Base-by-base conservation (phyloP, 2,113 vertebrate species). In the Archocentrus centrarchus region DNA sequence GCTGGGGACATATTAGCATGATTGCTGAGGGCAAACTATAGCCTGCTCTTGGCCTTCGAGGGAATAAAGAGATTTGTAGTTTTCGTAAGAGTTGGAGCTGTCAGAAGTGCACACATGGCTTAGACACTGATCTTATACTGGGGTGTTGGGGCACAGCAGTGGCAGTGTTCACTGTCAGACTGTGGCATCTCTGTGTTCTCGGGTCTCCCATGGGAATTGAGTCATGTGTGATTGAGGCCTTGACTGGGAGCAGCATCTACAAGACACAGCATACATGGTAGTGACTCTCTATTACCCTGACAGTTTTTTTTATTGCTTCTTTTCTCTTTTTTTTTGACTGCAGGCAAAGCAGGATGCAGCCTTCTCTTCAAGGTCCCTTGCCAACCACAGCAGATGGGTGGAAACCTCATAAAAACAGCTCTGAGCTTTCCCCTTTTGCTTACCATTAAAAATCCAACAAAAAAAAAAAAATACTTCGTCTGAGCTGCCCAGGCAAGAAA, bases 321-420 rank as follows among this genome's bases (percentile, higher is more conserved):
- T 84, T 87, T 87, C 70, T 87, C 44, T 64, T 24, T 60, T 75
- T 58, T 78, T 80, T 63, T 79, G 20, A 93, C 91, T 91, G 75
- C 80, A 88, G 80, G 88, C 83, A 7, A 89, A 81, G 88, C 78
- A 77, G 62, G 85, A 91, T 86, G 66, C 81, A 81, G 85, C 86
- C 81, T 77, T 89, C 77, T 87, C 87, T 92, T 94, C 91, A 93
- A 93, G 83, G 91, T 90, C 89, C 83, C 81, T 86, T 80, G 77
- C 89, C 86, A 92, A 82, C 58, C 83, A 82, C 57, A 82, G 87
- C 85, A 88, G 90, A 91, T 90, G 93, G 77, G 75, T 88, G 81
- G 89, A 94, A 91, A 84, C 84, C 90, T 92, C 83, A 92, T 91
- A 89, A 93, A 91, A 92, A 84, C 86, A 89, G 83, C 86, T 84